Base-by-base conservation (phyloP, 1,140 invertebrate species). In the Macrobrachium nipponense region DNA sequence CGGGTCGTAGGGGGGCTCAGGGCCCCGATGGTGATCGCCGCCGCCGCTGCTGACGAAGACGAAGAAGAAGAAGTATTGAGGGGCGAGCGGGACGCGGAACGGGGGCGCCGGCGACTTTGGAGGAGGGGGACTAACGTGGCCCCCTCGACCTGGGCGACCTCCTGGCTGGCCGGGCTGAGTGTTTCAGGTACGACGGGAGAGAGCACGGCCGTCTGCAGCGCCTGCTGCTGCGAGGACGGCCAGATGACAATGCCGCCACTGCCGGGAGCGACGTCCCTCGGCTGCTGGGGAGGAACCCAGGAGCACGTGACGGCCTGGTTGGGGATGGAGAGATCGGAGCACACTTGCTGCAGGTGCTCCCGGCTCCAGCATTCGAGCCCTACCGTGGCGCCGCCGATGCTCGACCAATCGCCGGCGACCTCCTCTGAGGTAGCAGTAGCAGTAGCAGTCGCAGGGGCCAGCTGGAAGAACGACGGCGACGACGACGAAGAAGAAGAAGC, bases 161-260 rank as follows among this genome's bases (percentile, higher is more conserved):
- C 83, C 36, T 58, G 79, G 66, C 83, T 86, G 64, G 83, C 77
- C 3, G 83, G 83, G 58, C 83, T 86, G 14, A 86, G 83, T 2
- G 75, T 77, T 17, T 60, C 81, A 15, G 59, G 44, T 0, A 79
- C 76, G 0, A 60, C 27, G 18, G 83, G 51, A 18, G 77, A 66
- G 8, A 75, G 77, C 27, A 58, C 68, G 62, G 77, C 43, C 8
- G 44, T n/a, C n/a, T n/a, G n/a, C n/a, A n/a, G n/a, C n/a, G n/a
- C n/a, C n/a, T n/a, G n/a, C n/a, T n/a, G 68, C 2, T 36, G 81
- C 23, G 59, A 11, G 11, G 61, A n/a, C n/a, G n/a, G 79, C 44
- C 36, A 20, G 60, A 44, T 23, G 72, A 72, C 64, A 0, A 10
- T 23, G 11, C 76, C 68, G n/a, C n/a, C n/a, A n/a, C n/a, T n/a